Percentiles rank a stretch among this genome's conserved stretches.
phyloP scores from a whole-genome alignment of 2,888 invertebrate genomes.

The Gandaritis pyraliata region DNA sequence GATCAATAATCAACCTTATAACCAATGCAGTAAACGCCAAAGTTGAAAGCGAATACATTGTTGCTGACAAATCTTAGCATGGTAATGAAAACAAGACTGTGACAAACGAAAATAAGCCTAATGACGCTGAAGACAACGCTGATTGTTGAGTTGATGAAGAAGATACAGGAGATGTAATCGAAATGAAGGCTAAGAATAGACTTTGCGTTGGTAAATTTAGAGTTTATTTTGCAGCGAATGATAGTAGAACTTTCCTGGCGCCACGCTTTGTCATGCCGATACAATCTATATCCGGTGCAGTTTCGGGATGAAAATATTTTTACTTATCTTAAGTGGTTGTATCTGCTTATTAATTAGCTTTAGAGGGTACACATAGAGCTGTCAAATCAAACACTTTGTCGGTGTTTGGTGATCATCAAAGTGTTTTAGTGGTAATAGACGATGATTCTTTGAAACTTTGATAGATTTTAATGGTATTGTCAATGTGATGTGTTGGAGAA shows the following conservation, averaged over 20 bases:
- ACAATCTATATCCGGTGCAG: constrained; percentile 82
- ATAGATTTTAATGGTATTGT: constrained; percentile 53
- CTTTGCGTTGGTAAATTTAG: constrained; percentile 22
- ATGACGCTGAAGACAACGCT: constrained; percentile 42
- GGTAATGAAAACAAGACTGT: constrained; percentile 52
- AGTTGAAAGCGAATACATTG: constrained; percentile 39
- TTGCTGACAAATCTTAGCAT: constrained; percentile 68
- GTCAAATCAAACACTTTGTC: constrained; percentile 82
- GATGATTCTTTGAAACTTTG: constrained; percentile 73
- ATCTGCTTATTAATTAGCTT: constrained; percentile 84
- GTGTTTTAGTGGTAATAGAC: constrained; percentile 60
- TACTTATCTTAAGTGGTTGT: constrained; percentile 84
- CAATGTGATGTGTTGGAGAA: constrained; percentile 43
- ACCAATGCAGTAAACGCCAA: constrained; percentile 11
- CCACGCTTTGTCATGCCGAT: constrained; percentile 83
- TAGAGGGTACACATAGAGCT: constrained; percentile 76
- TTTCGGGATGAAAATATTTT: constrained; percentile 84
- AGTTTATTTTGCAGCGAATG: constrained; percentile 42
- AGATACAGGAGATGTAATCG: constrained; percentile 43
- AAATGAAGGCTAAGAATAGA: constrained; percentile 39
- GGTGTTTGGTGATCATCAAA: constrained; percentile 50
- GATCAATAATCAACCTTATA: constrained; percentile 49
- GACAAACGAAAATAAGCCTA: constrained; percentile 49
- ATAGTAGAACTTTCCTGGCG: constrained; percentile 64
- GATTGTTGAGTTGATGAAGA: constrained; percentile 40